Base-by-base conservation (phyloP, 2,888 invertebrate genomes). In the Eurytoma californica region DNA sequence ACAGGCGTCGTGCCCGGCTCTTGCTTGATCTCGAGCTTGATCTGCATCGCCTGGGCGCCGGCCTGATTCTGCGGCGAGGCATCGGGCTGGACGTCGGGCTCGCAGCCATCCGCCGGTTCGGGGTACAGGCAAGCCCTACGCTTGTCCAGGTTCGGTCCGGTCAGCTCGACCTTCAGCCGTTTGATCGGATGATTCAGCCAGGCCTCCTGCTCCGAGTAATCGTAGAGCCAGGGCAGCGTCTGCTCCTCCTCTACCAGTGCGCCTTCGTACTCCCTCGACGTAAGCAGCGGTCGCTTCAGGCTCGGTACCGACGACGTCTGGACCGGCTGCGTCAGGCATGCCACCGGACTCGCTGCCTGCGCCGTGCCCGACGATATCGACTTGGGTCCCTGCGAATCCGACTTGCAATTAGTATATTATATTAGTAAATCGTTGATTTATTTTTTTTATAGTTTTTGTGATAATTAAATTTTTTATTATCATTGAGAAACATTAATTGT, bases 131-230 rank as follows among this genome's bases (percentile, higher is more conserved):
- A 75, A 13, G 53, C 55, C 49, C 63, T 72, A 7, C 72, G 53
- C 4, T 60, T 88, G 87, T 84, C 89, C 0, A 63, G 28, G 39
- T 16, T 60, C 76, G 85, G 83, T 28, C 79, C 14, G 82, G 78
- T 4, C 24, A 79, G 39, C n/a, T 85, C 82, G 12, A 84, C 86
- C 90, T 96, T 95, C 91, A 96, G 95, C 86, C 96, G 94, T 91
- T 97, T 98, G 81, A 97, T 95, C 0, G 97, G 97, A 91, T 97
- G 96, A 90, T 97, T 95, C 87, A 97, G 92, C 97, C 97, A 90
- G 5, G 90, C 90, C 75, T 90, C 90, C 91, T 89, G 83, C 85
- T 94, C 94, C 84, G 96, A 93, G 91, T 97, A 97, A 91, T 98
- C 97, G 91, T 98, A 98, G 24, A 98, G 93, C 91, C 95, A 93